These are phyloP conservation scores for Augochlora pura DNA, from an alignment of 1,140 invertebrate species.

Conservation along the genomic window DNA sequence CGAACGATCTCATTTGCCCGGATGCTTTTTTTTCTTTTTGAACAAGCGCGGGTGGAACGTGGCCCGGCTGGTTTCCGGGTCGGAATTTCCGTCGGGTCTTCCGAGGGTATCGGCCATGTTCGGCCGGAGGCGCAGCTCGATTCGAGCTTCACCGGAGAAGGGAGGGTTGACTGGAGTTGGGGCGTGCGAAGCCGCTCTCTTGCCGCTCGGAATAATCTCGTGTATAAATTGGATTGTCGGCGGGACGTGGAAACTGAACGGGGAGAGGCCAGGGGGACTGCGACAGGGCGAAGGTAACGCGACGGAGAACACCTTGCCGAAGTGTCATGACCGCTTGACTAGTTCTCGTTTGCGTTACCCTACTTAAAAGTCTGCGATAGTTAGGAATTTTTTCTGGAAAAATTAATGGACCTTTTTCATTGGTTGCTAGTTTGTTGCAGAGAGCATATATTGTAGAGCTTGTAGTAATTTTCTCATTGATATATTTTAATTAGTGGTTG, in stretches of 20 bases:
- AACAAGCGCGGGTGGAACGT: not conserved
- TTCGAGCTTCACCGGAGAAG: conserved; percentile 9
- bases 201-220: conserved; percentile 73
- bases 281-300: too few species aligned
- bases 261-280: not conserved
- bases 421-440: too few species aligned
- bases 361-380: too few species aligned
- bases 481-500: too few species aligned
- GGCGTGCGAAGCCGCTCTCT: conserved; percentile 43
- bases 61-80: not conserved
- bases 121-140: conserved; percentile 19
- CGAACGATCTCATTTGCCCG: not conserved
- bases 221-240: conserved; percentile 77
- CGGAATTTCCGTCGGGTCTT: not conserved
- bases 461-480: too few species aligned
- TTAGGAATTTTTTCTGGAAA: too few species aligned
- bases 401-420: too few species aligned
- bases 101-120: conserved; percentile 52
- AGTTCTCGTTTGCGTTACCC: too few species aligned
- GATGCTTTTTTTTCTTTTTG: not conserved
- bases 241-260: conserved; percentile 60
- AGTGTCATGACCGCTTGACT: not conserved
- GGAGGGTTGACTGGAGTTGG: conserved; percentile 35
- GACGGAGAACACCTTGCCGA: not conserved
- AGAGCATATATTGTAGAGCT: too few species aligned